phyloP scores from a whole-genome alignment of 1,140 invertebrate genomes.

The Magallana gigas region DNA sequence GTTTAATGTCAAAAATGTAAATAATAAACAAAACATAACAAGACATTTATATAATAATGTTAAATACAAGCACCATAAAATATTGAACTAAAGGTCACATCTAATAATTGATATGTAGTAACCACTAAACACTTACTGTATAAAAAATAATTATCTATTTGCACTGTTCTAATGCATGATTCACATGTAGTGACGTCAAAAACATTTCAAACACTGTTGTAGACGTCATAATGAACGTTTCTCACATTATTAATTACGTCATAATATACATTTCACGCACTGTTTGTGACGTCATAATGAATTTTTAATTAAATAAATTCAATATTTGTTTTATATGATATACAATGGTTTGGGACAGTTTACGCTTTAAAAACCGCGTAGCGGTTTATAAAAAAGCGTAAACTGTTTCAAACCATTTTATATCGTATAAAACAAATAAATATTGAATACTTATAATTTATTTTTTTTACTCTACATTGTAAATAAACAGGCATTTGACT shows the following conservation, averaged over 20 bases:
- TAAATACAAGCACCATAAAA: not conserved
- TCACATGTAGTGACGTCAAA: not conserved
- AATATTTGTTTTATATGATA: too few relatives aligned
- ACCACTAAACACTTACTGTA: too few relatives aligned
- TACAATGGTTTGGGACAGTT: too few relatives aligned
- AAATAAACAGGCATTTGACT: too few relatives aligned
- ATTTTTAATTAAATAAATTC: too few relatives aligned
- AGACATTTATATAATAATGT: not conserved
- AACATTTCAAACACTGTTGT: not conserved
- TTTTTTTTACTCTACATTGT: too few relatives aligned
- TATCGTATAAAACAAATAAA: too few relatives aligned
- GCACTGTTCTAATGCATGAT: not conserved
- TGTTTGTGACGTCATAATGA: not conserved
- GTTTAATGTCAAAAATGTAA: slow-evolving; percentile 17
- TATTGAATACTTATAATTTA: too few relatives aligned
- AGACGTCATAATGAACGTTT: not conserved
- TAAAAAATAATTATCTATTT: too few relatives aligned
- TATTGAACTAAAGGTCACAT: not conserved
- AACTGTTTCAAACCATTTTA: too few relatives aligned
- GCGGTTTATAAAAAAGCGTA: too few relatives aligned
- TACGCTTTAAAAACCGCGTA: too few relatives aligned
- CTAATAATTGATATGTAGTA: not conserved
- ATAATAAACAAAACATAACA: not conserved
- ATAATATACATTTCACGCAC: not conserved
- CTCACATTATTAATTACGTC: not conserved